Percentiles rank a stretch among this genome's conserved stretches.
Evolutionary conservation across 2,113 vertebrate species (phyloP).

Genomic region (Capreolus pygargus): DNA sequence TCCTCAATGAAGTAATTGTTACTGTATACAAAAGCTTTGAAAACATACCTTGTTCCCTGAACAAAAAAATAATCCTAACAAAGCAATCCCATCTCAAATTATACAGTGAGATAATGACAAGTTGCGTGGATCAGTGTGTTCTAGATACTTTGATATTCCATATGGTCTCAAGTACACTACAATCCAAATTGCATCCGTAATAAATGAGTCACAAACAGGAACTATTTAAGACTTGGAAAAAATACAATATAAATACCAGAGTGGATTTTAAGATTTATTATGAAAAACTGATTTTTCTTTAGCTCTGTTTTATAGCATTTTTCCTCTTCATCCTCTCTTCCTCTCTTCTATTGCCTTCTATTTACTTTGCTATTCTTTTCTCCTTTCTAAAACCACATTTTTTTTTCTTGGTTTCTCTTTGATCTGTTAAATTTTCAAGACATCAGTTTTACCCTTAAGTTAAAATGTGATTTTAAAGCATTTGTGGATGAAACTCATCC

Average conservation of each 20-base stretch:
- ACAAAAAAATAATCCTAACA: not conserved
- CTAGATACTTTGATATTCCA: not conserved
- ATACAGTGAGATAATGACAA: not conserved
- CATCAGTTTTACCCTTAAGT: not conserved
- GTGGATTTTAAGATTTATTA: not conserved
- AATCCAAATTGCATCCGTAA: not conserved
- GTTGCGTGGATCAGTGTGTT: constrained; percentile 11
- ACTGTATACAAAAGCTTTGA: not conserved
- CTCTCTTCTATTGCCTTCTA: not conserved
- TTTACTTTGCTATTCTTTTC: not conserved
- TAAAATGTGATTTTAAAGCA: not conserved
- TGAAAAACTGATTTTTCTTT: constrained; percentile 18
- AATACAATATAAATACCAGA: not conserved
- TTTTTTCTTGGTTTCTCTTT: not conserved
- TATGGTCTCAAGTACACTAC: not conserved
- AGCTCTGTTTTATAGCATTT: not conserved
- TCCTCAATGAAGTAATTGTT: not conserved
- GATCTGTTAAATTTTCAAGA: not conserved
- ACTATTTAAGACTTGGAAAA: not conserved
- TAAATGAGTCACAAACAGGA: constrained; percentile 25
- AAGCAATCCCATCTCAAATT: not conserved
- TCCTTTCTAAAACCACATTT: not conserved
- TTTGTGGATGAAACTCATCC: not conserved
- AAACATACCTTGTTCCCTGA: not conserved
- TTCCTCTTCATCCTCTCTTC: not conserved